Conservation (phyloP, 35 echinoderm and acorn worm genomes). For the Apostichopus californicus region DNA sequence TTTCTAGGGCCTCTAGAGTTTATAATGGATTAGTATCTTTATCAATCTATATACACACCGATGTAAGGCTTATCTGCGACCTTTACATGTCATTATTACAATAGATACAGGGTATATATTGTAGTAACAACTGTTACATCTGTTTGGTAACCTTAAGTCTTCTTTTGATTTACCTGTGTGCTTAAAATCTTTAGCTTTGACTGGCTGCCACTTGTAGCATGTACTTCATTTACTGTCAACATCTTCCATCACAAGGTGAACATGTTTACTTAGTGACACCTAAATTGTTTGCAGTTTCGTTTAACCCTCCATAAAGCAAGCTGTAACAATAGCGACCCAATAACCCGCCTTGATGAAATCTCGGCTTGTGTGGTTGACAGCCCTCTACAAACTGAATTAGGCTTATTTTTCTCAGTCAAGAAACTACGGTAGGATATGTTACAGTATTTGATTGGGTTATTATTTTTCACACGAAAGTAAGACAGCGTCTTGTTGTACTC, state of each 20-base stretch:
- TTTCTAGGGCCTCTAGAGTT: too few species aligned
- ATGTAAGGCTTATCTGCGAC: neutral
- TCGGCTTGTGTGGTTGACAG: neutral
- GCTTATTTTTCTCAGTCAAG: too few species aligned
- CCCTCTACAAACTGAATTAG: too few species aligned
- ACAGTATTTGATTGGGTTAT: too few species aligned
- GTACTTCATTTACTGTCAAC: slow-evolving; percentile 7
- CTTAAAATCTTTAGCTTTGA: too few species aligned
- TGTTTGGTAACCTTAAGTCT: neutral
- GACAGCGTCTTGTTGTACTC: too few species aligned
- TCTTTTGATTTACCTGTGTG: too few species aligned
- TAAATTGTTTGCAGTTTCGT: slow-evolving; percentile 10
- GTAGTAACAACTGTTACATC: neutral
- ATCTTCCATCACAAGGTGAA: neutral
- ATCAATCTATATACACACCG: too few species aligned
- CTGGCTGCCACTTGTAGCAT: neutral
- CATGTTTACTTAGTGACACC: neutral
- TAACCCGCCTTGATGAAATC: neutral
- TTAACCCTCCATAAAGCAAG: slow-evolving; percentile 6
- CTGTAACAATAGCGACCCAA: neutral
- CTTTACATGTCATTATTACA: neutral
- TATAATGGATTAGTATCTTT: too few species aligned
- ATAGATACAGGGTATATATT: neutral
- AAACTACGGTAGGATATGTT: too few species aligned
- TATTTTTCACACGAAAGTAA: too few species aligned